Percentiles rank a stretch among this genome's conserved stretches.
Evolutionary conservation across 2,797 vertebrate genomes (phyloP).

Genomic region (Trachops cirrhosus): DNA sequence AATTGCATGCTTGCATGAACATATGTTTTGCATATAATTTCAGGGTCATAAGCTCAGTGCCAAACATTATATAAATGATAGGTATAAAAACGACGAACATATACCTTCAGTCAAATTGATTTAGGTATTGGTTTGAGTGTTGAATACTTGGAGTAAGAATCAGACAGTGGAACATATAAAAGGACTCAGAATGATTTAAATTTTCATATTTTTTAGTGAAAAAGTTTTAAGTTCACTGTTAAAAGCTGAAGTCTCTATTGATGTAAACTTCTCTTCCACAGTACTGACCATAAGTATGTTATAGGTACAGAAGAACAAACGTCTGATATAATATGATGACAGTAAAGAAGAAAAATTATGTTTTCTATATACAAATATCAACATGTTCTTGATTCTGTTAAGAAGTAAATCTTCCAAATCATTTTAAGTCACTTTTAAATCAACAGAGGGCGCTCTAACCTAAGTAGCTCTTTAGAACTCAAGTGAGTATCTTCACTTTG

Average conservation of each 20-base stretch:
- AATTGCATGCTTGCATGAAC: neutral
- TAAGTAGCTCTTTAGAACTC: slow-evolving; percentile 63
- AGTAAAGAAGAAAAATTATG: slow-evolving; percentile 42
- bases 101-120: slow-evolving; percentile 1
- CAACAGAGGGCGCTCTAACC: slow-evolving; percentile 76
- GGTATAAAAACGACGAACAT: neutral
- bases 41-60: slow-evolving; percentile 7
- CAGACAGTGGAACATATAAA: slow-evolving; percentile 30
- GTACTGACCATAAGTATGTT: neutral
- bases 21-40: slow-evolving; percentile 3
- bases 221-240: slow-evolving; percentile 42
- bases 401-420: slow-evolving; percentile 10
- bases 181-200: neutral
- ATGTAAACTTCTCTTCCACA: neutral
- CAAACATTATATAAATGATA: slow-evolving; percentile 22
- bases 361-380: slow-evolving; percentile 38
- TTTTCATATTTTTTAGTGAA: slow-evolving; percentile 37
- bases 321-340: neutral
- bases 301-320: slow-evolving; percentile 33
- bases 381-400: slow-evolving; percentile 1
- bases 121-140: neutral
- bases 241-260: slow-evolving; percentile 42
- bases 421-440: slow-evolving; percentile 38
- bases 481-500: neutral
- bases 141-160: slow-evolving; percentile 34